Base-by-base conservation (phyloP, 2,888 invertebrate species). In the Heliconius sara region DNA sequence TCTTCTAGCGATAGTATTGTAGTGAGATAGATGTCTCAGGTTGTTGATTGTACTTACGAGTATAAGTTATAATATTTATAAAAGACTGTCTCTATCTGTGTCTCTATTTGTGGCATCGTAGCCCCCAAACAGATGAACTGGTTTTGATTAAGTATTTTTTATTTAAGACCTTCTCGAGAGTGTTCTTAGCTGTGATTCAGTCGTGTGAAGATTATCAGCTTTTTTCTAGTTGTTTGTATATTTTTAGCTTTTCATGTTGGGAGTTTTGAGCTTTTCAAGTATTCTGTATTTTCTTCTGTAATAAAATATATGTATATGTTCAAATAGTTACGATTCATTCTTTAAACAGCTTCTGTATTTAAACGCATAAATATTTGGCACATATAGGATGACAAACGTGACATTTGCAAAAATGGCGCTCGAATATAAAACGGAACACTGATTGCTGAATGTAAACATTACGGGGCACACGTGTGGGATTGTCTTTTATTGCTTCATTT, bases 401-500 rank as follows among this genome's bases (percentile, higher is more conserved):
- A 43, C 27, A 57, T 67, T 67, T 10, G 9, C 57, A 68, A 68
- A 57, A 52, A 77, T 70, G 70, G 4, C 57, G 16, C 43, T 47
- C 60, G 57, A 65, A 75, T 75, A 75, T 77, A 76, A 79, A 67
- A 72, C 76, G 73, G 78, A 65, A 63, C 77, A 78, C 74, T 72
- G 81, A 71, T 68, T 82, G 78, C 72, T 70, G 79, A 83, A 79
- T 76, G 77, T 76, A 78, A 67, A 79, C 76, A 74, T 79, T 79
- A 63, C 63, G 68, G 77, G 43, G 75, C 76, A 76, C 76, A 79
- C 79, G 76, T 68, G 77, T 83, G 84, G 84, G 83, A 85, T 86
- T 85, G 83, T 87, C 82, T 89, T 91, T 92, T 91, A 94, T 92
- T 89, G 91, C 93, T 93, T 91, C 89, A 93, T 93, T 92, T 90